Evolutionary conservation across 1,140 invertebrate genomes (phyloP).

Genomic region (Wiebesia pumilae): DNA sequence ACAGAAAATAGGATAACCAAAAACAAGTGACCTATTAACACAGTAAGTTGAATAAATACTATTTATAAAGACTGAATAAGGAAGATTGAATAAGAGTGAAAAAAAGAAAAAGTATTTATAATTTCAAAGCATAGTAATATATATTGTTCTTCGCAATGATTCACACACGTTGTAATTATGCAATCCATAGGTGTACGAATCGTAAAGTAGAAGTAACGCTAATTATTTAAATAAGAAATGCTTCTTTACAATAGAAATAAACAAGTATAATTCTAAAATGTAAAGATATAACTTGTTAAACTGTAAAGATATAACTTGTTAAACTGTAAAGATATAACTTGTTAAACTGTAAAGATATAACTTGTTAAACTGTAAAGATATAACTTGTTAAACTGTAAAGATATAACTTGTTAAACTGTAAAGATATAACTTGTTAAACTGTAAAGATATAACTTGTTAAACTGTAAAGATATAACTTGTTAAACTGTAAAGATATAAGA

Average conservation of each 20-base stretch:
- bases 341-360: neutral
- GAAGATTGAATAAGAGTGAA: neutral
- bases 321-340: too few relatives aligned
- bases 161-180: neutral
- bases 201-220: slow-evolving; percentile 34
- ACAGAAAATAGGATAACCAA: neutral
- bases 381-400: neutral
- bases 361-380: too few relatives aligned
- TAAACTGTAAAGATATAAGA: neutral
- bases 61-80: neutral
- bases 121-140: neutral
- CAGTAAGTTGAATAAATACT: neutral
- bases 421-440: neutral
- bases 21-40: neutral
- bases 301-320: too few relatives aligned
- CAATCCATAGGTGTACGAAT: slow-evolving; percentile 41
- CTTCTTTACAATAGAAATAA: slow-evolving; percentile 12
- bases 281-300: too few relatives aligned
- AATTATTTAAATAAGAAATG: slow-evolving; percentile 53
- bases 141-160: neutral
- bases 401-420: too few relatives aligned
- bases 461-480: neutral
- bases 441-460: neutral
- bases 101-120: neutral
- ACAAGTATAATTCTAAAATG: neutral